These are phyloP conservation scores for Drosophila glabriapex DNA, from an alignment of 2,888 invertebrate species.

Conservation along the genomic window DNA sequence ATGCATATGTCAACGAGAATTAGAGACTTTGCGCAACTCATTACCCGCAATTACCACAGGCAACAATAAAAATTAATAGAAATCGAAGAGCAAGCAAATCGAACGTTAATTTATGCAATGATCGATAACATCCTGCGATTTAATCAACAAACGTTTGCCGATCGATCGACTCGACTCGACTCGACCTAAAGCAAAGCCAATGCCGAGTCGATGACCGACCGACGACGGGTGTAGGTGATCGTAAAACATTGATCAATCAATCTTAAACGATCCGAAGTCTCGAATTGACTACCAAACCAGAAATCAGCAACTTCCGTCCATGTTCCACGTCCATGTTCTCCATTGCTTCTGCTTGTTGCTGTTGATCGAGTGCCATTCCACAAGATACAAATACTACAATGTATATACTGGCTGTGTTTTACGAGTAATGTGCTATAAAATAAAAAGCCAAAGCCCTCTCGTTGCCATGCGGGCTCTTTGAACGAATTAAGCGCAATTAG, in stretches of 20 bases:
- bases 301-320: constrained; percentile 81
- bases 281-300: constrained; percentile 56
- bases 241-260: constrained; percentile 77
- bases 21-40: constrained; percentile 37
- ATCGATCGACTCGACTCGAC: constrained; percentile 49
- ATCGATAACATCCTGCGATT: constrained; percentile 84
- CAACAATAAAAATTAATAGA: constrained; percentile 63
- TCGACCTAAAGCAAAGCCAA: constrained; percentile 59
- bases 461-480: constrained; percentile 76
- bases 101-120: constrained; percentile 81
- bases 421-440: constrained; percentile 49
- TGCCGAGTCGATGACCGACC: constrained; percentile 52
- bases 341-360: constrained; percentile 14
- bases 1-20: constrained; percentile 43
- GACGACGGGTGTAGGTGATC: constrained; percentile 64
- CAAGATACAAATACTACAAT: constrained; percentile 2
- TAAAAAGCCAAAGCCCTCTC: constrained; percentile 46
- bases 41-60: constrained; percentile 42
- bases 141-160: constrained; percentile 80
- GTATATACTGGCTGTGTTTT: constrained; percentile 21
- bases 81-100: constrained; percentile 34
- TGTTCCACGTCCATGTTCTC: not conserved
- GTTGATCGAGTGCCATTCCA: constrained; percentile 3
- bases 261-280: constrained; percentile 75
- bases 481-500: constrained; percentile 79